These are phyloP conservation scores for Meleagris gallopavo DNA, from an alignment of 2,113 vertebrate species.

Conservation along the genomic window DNA sequence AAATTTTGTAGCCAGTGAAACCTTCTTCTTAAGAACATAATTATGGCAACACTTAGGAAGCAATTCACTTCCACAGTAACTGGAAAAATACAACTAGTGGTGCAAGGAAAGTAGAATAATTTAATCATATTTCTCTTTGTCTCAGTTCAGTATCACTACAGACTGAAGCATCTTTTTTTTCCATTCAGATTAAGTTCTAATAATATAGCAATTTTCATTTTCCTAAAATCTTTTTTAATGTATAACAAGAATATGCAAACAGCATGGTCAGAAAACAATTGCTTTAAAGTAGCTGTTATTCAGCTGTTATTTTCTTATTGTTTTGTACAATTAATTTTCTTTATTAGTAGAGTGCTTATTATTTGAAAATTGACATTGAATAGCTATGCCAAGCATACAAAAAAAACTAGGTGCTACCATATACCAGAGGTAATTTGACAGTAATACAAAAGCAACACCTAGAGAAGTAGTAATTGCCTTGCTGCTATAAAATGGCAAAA, in stretches of 20 bases:
- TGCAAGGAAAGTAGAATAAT: background rate
- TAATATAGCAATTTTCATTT: background rate
- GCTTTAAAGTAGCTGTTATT: background rate
- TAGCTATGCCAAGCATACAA: background rate
- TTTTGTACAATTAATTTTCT: background rate
- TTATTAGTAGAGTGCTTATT: background rate
- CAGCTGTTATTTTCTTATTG: background rate
- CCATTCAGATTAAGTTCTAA: background rate
- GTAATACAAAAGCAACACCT: background rate
- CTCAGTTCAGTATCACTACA: background rate
- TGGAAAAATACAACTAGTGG: background rate
- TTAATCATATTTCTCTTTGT: conserved; percentile 12
- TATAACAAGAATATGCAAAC: background rate
- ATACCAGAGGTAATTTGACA: background rate
- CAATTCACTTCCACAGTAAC: conserved; percentile 44
- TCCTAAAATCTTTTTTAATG: background rate
- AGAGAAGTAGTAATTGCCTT: background rate
- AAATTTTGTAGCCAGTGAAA: conserved; percentile 42
- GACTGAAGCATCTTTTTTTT: background rate
- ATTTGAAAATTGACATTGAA: background rate
- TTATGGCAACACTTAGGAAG: conserved; percentile 1
- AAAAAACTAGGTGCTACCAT: background rate
- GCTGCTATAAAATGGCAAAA: background rate
- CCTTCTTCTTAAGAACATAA: conserved; percentile 17
- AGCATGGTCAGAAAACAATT: background rate